These are phyloP conservation scores for Manis pentadactyla DNA, from an alignment of 2,797 vertebrate genomes.

Conservation along the genomic window DNA sequence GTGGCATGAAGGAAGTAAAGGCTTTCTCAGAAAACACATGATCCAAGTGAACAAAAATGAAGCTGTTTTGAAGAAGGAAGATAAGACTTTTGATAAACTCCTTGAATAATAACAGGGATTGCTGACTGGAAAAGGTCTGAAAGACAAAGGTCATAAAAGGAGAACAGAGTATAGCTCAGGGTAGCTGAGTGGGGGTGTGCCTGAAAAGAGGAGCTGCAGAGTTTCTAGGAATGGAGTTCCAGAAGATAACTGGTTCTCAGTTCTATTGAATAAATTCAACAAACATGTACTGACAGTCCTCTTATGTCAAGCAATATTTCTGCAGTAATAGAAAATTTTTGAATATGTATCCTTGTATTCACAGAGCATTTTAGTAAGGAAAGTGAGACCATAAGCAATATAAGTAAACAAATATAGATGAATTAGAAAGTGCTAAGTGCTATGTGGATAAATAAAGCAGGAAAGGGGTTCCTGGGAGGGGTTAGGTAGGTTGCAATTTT, in stretches of 20 bases:
- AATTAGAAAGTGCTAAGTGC: not conserved
- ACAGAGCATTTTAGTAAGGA: not conserved
- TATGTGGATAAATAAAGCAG: not conserved
- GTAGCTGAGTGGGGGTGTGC: not conserved
- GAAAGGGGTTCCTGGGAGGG: not conserved
- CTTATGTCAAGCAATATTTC: not conserved
- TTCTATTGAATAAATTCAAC: not conserved
- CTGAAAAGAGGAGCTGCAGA: not conserved
- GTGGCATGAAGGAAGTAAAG: not conserved
- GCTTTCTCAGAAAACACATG: not conserved
- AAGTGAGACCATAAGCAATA: not conserved
- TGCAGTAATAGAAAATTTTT: not conserved
- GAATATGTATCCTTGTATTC: not conserved
- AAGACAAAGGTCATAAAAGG: not conserved
- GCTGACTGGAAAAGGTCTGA: not conserved
- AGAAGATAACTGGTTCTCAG: not conserved
- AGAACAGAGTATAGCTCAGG: not conserved
- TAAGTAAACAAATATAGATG: not conserved
- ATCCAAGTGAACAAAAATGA: not conserved
- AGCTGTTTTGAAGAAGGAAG: not conserved
- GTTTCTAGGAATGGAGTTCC: not conserved
- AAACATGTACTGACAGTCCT: not conserved
- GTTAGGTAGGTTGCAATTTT: not conserved
- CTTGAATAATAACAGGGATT: not conserved
- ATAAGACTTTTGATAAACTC: not conserved